Base-by-base conservation (phyloP, 1,140 invertebrate genomes). In the honey bee (Apis mellifera) region DNA sequence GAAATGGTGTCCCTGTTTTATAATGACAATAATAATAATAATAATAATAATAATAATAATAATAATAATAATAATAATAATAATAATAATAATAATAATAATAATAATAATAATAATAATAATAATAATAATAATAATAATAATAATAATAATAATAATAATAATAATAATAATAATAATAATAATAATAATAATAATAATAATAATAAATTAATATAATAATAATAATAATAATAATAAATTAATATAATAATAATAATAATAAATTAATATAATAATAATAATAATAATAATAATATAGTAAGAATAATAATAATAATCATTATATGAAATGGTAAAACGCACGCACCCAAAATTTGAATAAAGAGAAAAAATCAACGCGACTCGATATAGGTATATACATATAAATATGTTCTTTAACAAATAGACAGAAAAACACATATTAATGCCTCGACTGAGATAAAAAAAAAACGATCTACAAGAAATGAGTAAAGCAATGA, bases 401-500 rank as follows among this genome's bases (percentile, higher is more conserved):
- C 52, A 32, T 57, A 72, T 57, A 21, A 26, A 32, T 55, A 32
- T 55, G 23, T 21, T 19, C 70, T 54, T 32, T n/a, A 32, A 59
- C 23, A 19, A 62, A 62, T 32, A 65, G 42, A 68, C 76, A 19
- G n/a, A 66, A 54, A 54, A 75, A 75, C 71, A 75, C 70, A 57
- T 21, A 42, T 54, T 72, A 80, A 80, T 80, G 78, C 78, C 78
- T 48, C 70, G 21, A 66, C 52, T 32, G 74, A 80, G 60, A 57
- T 42, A 42, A 65, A 52, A 78, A 21, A 23, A 72, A 64, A 57
- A 75, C 65, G 42, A 75, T 26, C 65, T 83, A 83, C 55, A 48
- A 74, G 74, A 78, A 83, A 83, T 68, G 48, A 74, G 26, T 64
- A n/a, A 74, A 80, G n/a, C 42, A 54, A 80, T 23, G 60, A 42